Conservation (phyloP, 2,797 vertebrate species). For the Tapera naevia region DNA sequence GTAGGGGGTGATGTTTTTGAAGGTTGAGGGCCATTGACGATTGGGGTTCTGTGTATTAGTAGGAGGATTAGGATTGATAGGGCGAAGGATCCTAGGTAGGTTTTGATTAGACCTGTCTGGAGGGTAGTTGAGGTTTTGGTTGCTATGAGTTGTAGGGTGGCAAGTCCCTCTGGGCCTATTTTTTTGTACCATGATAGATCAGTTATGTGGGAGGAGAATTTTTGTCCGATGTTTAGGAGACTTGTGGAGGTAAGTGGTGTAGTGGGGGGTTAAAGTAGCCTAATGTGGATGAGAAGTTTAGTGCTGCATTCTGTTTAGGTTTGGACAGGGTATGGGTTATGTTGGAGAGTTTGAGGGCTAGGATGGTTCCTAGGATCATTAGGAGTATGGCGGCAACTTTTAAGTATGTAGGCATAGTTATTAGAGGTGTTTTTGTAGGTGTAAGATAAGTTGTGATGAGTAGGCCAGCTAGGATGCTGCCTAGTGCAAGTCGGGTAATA, state of each 20-base stretch:
- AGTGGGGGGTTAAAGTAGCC: rapidly evolving
- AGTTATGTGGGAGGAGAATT: rapidly evolving
- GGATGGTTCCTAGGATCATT: rapidly evolving
- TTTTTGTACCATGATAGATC: rapidly evolving
- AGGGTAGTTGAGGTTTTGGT: rapidly evolving
- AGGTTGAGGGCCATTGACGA: background rate
- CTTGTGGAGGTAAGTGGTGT: rapidly evolving
- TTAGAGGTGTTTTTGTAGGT: rapidly evolving
- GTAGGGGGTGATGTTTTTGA: background rate
- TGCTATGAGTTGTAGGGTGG: rapidly evolving
- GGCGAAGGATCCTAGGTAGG: background rate
- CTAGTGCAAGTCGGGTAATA: rapidly evolving
- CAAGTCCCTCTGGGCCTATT: rapidly evolving
- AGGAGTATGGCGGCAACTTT: rapidly evolving
- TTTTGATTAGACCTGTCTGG: rapidly evolving
- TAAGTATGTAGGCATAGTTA: rapidly evolving
- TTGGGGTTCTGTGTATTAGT: background rate
- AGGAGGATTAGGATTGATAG: background rate
- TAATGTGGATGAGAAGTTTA: rapidly evolving
- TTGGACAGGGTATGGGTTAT: rapidly evolving
- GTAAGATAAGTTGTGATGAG: rapidly evolving
- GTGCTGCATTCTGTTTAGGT: rapidly evolving
- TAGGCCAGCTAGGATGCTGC: rapidly evolving
- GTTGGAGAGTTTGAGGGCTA: rapidly evolving
- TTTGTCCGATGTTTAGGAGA: rapidly evolving